Base-by-base conservation (phyloP, 2,888 invertebrate species). In the Netelia inedita region DNA sequence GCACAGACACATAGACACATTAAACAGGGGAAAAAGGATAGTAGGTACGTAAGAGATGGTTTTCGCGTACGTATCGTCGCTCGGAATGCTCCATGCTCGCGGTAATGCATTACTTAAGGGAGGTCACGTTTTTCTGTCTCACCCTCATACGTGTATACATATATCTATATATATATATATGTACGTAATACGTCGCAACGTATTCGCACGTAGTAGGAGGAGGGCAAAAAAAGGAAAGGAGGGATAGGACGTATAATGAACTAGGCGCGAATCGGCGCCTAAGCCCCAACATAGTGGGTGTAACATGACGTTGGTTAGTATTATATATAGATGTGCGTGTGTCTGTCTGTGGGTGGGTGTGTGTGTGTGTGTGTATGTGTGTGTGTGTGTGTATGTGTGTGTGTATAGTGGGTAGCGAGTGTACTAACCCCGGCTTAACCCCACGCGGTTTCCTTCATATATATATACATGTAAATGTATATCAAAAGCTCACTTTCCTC, bases 71-170 rank as follows among this genome's bases (percentile, higher is more conserved):
- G 73, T 74, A 57, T 63, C 55, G 59, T 59, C 72, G 72, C 63
- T 28, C 55, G 68, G 43, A 86, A 85, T 85, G 85, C 76, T 72
- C 28, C 28, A 28, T 0, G 85, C 80, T 76, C 69, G 8, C 73
- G 73, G 82, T 82, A 88, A 88, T 87, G 87, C 87, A 88, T 88
- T 87, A 83, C 88, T 88, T 87, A 86, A 86, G 81, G 80, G 81
- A 76, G 87, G 86, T 88, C 88, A 88, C 88, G 88, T 88, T 83
- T 79, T 82, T 84, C 78, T 71, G 79, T 69, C 68, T 85, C 79
- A 69, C 55, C 68, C 81, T 68, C 61, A 11, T 28, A 23, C 61
- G 74, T 81, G 78, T 81, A 82, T 43, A 46, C n/a, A 19, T 59
- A 23, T 59, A 50, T 69, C 23, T 61, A 71, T 23, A 59, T 61